phyloP scores from a whole-genome alignment of 2,797 vertebrate genomes.

The Poeciliopsis presidionis region DNA sequence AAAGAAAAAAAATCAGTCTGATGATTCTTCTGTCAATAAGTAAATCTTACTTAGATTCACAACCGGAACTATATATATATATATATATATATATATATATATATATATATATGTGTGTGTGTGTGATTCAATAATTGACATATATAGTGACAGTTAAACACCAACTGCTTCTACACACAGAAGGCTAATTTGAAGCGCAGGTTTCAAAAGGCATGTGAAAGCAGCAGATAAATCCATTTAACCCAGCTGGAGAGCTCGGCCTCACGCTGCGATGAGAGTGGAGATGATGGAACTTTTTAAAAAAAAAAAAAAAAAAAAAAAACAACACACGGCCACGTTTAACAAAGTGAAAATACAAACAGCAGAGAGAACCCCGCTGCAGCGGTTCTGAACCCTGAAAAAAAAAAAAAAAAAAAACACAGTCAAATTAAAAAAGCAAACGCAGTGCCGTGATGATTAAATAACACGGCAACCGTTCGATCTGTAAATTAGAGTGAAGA shows the following conservation, averaged over 20 bases:
- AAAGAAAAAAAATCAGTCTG: neutral
- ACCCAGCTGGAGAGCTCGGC: constrained; percentile 3
- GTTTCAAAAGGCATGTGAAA: neutral
- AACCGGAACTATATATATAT: too few relatives aligned
- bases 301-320: too few relatives aligned
- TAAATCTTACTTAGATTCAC: neutral
- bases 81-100: too few relatives aligned
- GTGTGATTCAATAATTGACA: too few relatives aligned
- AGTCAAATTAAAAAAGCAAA: neutral
- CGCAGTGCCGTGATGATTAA: neutral
- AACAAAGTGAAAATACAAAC: neutral
- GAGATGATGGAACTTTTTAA: neutral
- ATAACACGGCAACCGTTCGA: neutral
- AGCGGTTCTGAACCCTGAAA: neutral
- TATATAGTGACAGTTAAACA: neutral
- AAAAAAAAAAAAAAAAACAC: neutral
- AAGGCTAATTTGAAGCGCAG: neutral
- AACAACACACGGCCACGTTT: neutral
- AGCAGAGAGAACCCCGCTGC: too few relatives aligned
- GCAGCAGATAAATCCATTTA: constrained; percentile 1
- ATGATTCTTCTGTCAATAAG: neutral
- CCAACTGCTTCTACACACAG: neutral
- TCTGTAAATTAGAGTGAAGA: neutral
- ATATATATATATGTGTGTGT: too few relatives aligned
- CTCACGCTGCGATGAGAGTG: constrained; percentile 3